phyloP scores from a whole-genome alignment of 23 tunicate species.

The Botrylloides violaceus region DNA sequence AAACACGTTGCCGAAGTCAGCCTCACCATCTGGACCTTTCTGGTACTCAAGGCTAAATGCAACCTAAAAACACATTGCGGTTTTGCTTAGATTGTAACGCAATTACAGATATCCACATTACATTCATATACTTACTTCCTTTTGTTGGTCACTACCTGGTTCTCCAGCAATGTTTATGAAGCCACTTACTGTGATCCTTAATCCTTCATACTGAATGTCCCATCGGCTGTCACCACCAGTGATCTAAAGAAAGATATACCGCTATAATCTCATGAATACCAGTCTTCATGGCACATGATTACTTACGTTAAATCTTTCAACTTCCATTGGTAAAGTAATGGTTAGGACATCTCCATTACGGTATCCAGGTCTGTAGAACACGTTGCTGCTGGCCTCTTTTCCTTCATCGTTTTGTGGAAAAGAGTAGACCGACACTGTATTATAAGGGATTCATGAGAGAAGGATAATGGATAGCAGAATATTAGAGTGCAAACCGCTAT shows the following conservation, averaged over 20 bases:
- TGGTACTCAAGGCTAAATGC: slow-evolving; percentile 16
- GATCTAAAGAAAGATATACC: slow-evolving; percentile 2
- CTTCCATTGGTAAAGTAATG: slow-evolving; percentile 10
- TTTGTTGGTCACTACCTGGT: slow-evolving; percentile 12
- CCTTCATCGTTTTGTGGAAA: slow-evolving; percentile 24
- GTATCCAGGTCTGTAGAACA: slow-evolving; percentile 11
- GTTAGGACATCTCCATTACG: slow-evolving; percentile 17
- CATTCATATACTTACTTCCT: not conserved
- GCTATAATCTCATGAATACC: no score
- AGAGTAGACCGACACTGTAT: slow-evolving; percentile 24
- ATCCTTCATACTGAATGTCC: not conserved
- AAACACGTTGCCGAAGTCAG: not conserved
- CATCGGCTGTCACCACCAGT: slow-evolving; percentile 20
- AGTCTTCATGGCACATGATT: no score
- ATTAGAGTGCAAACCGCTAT: not conserved
- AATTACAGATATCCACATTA: not conserved
- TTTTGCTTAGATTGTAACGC: no score
- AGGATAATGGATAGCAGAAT: not conserved
- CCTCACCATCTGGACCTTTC: not conserved
- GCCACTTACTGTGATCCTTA: not conserved
- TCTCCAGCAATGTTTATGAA: slow-evolving; percentile 20
- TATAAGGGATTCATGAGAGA: not conserved
- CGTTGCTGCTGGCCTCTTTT: slow-evolving; percentile 24
- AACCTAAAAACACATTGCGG: slow-evolving; percentile 14
- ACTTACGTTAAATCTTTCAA: slow-evolving; percentile 25